Evolutionary conservation across 2,888 invertebrate genomes (phyloP), one percentile per base, ranked within the genome.

Genomic region (Orthosia incerta): DNA sequence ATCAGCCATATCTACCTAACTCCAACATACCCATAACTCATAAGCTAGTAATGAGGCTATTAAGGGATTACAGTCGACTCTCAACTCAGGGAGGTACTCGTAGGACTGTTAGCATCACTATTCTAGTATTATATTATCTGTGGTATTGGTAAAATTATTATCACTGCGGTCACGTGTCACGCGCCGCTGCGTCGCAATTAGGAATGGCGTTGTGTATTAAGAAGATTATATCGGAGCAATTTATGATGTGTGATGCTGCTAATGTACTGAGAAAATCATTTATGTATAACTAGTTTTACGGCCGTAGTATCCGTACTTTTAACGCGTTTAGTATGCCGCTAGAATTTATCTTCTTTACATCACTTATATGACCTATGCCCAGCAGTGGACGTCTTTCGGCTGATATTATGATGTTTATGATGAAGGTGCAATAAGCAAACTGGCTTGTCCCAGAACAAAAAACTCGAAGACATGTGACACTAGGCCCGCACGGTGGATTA

Each of bases 31-130:
- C 59, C 46, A 64, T 63, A 53, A 45, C 48, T 61, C 31, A n/a
- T 53, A 18, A 45, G 23, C 13, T 59, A 50, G 48, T 45, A 70
- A 75, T 57, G 45, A 62, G 26, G 23, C 23, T 45, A 57, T 53
- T 65, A 66, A 23, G n/a, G 70, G 31, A 79, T 80, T 75, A 80
- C 20, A 15, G 13, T 39, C 16, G 2, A 31, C 48, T 46, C 4
- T 53, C 45, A 39, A 9, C n/a, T 39, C 16, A 55, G n/a, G 55
- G n/a, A 65, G 5, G 4, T n/a, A n/a, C n/a, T n/a, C n/a, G n/a
- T 51, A 76, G 2, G 67, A 45, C 23, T 15, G 80, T 73, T 69
- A 60, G 39, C 39, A 39, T 39, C 39, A 9, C 9, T 39, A 39
- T 39, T 0, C 39, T 39, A 39, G 9, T 39, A 9, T 39, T 39